A percentile compares a stretch with the other conserved stretches of the same genome.
Conservation (phyloP, 2,797 vertebrate species). For the Triplophysa bombifrons region DNA sequence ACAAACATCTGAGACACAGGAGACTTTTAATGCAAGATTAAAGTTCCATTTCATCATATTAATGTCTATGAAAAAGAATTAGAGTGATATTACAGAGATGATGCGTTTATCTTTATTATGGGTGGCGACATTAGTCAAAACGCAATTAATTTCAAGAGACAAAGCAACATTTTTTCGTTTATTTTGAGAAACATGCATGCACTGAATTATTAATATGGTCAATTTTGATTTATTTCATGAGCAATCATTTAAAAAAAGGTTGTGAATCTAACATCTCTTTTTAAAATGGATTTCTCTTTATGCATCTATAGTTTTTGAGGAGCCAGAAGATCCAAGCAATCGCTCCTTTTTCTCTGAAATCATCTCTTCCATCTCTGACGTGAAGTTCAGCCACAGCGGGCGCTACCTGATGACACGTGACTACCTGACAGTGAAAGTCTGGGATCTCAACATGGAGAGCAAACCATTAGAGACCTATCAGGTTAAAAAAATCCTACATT, state of each 20-base stretch:
- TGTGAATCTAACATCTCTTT: not conserved
- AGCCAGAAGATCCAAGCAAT: slow-evolving; percentile 89
- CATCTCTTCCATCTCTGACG: slow-evolving; percentile 90
- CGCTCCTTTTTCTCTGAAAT: slow-evolving; percentile 91
- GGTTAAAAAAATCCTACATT: slow-evolving; percentile 60
- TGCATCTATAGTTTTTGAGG: slow-evolving; percentile 82
- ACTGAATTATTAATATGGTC: not conserved
- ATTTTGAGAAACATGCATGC: too few species aligned
- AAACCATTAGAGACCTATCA: slow-evolving; percentile 89
- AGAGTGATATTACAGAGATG: too few species aligned
- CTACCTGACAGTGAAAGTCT: slow-evolving; percentile 89
- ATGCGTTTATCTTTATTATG: too few species aligned
- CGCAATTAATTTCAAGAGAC: too few species aligned
- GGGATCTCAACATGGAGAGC: slow-evolving; percentile 92
- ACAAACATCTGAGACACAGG: too few species aligned
- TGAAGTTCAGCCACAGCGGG: slow-evolving; percentile 90
- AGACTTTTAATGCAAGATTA: too few species aligned
- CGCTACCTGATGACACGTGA: slow-evolving; percentile 90
- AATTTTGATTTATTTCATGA: not conserved
- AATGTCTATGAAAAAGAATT: too few species aligned
- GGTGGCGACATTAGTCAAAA: too few species aligned
- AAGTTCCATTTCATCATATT: too few species aligned
- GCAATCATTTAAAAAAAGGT: not conserved
- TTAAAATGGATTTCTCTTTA: not conserved
- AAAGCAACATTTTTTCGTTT: too few species aligned